Evolutionary conservation across 2,797 vertebrate species (phyloP).

Genomic region (Aulostomus chinensis): DNA sequence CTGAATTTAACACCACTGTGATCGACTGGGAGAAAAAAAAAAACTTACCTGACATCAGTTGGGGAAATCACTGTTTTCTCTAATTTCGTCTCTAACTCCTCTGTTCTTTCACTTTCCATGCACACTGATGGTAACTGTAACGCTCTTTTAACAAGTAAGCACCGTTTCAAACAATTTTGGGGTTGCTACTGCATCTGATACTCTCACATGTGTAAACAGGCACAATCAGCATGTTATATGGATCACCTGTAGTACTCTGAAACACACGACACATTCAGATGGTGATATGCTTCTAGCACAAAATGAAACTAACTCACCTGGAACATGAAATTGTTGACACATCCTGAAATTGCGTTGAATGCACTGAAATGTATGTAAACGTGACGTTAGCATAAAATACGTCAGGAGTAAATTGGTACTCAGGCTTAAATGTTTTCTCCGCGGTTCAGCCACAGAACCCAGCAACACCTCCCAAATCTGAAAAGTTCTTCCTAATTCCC

Average conservation of each 20-base stretch:
- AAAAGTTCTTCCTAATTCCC: too few species aligned
- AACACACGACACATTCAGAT: slow-evolving; percentile 2
- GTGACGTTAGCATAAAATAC: too few species aligned
- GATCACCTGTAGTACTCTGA: slow-evolving; percentile 20
- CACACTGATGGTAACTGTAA: slow-evolving; percentile 56
- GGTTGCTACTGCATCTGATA: background rate
- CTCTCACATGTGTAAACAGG: background rate
- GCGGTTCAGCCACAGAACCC: too few species aligned
- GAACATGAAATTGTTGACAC: background rate
- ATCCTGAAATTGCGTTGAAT: slow-evolving; percentile 1
- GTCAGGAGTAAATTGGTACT: too few species aligned
- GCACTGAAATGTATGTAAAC: slow-evolving; percentile 4
- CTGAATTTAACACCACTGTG: slow-evolving; percentile 22
- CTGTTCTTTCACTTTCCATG: slow-evolving; percentile 45
- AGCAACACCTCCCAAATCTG: too few species aligned
- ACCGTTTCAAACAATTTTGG: slow-evolving; percentile 11
- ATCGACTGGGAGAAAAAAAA: slow-evolving; percentile 21
- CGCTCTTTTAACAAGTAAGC: slow-evolving; percentile 64
- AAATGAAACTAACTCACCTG: slow-evolving; percentile 55
- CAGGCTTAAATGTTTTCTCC: too few species aligned
- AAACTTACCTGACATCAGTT: slow-evolving; percentile 10
- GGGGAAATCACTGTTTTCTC: slow-evolving; percentile 28
- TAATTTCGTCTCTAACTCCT: slow-evolving; percentile 18
- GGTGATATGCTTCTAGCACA: slow-evolving; percentile 4
- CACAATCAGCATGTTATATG: slow-evolving; percentile 36